Conservation (phyloP, 2,113 vertebrate species). For the Caracal caracal region DNA sequence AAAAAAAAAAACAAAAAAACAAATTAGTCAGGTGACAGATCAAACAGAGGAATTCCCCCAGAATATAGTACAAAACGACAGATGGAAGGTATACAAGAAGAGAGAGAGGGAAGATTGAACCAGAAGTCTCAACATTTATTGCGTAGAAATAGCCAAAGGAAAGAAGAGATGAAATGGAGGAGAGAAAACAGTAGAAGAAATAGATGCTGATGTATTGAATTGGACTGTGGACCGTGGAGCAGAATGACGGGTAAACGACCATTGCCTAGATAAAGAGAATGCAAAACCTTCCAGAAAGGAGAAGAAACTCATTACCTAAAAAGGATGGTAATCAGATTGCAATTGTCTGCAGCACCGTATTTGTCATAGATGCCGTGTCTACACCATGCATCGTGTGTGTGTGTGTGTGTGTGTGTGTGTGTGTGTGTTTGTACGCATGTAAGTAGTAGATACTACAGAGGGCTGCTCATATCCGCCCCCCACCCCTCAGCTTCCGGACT, state of each 20-base stretch:
- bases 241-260: background rate
- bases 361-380: background rate
- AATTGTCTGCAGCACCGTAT: background rate
- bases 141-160: background rate
- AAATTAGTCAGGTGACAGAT: background rate
- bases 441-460: background rate
- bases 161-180: background rate
- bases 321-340: background rate
- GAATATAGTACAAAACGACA: background rate
- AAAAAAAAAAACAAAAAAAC: no score
- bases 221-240: background rate
- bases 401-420: background rate
- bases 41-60: background rate
- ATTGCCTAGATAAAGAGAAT: background rate
- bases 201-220: background rate
- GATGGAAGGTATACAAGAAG: background rate
- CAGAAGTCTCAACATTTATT: background rate
- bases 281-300: background rate
- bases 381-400: accelerated
- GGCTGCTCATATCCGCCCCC: background rate
- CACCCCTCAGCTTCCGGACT: background rate
- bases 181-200: background rate
- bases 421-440: background rate
- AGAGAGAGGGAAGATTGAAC: background rate
- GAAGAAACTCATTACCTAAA: background rate